These are phyloP conservation scores for Flexamia atlantica DNA, from an alignment of 2,888 invertebrate species.

Conservation along the genomic window DNA sequence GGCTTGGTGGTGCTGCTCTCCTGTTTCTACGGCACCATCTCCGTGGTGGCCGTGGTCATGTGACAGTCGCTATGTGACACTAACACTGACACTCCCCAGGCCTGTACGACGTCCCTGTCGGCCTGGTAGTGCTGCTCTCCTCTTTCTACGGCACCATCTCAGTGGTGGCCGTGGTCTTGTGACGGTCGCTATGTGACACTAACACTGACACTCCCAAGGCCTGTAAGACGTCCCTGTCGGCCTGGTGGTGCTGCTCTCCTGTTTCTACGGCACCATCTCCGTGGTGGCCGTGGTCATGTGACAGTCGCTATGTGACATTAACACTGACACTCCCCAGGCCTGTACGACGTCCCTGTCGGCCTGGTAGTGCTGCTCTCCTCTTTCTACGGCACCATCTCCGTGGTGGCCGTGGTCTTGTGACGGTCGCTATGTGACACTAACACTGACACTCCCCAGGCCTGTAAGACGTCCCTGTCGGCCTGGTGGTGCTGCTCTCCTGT, in stretches of 20 bases:
- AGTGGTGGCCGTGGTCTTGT: constrained; percentile 81
- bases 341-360: constrained; percentile 86
- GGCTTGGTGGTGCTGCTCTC: constrained; percentile 86
- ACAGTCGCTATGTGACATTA: too few species aligned
- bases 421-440: too few species aligned
- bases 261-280: constrained; percentile 90
- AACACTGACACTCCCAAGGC: constrained; percentile 74
- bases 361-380: constrained; percentile 86
- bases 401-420: constrained; percentile 91
- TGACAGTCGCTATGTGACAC: constrained; percentile 71
- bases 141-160: constrained; percentile 90
- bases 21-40: constrained; percentile 89
- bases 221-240: constrained; percentile 86
- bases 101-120: constrained; percentile 85
- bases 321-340: constrained; percentile 70
- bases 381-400: constrained; percentile 89
- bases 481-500: constrained; percentile 85
- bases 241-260: constrained; percentile 85
- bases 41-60: constrained; percentile 82
- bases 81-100: too few species aligned
- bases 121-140: constrained; percentile 85
- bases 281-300: constrained; percentile 84
- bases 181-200: too few species aligned
- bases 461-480: constrained; percentile 85
- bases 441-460: constrained; percentile 78